These are phyloP conservation scores for Vicugna pacos DNA, from an alignment of 2,113 vertebrate species.

Conservation along the genomic window DNA sequence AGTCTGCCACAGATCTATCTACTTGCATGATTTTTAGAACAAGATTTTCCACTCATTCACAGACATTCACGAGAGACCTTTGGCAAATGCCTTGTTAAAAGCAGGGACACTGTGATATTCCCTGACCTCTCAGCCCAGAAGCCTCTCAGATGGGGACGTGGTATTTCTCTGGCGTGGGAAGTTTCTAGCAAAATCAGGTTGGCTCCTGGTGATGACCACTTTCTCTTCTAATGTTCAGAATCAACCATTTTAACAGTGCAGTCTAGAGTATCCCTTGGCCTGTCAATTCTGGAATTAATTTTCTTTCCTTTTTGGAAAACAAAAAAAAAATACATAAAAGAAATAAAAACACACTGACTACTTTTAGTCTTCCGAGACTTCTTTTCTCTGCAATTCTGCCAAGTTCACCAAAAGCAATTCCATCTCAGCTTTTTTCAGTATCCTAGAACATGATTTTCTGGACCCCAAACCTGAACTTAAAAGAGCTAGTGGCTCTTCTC, in stretches of 20 bases:
- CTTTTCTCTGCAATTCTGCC: background rate
- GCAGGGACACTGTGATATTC: background rate
- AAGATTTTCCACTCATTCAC: background rate
- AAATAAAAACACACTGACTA: background rate
- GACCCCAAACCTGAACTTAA: background rate
- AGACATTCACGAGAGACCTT: background rate
- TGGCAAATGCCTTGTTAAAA: constrained; percentile 18
- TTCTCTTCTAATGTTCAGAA: background rate
- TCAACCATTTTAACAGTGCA: background rate
- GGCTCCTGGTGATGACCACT: background rate
- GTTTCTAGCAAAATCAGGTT: background rate
- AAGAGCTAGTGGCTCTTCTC: background rate
- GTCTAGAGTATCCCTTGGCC: background rate
- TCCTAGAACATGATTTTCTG: background rate
- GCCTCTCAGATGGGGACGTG: background rate
- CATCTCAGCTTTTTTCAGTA: background rate
- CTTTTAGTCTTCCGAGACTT: background rate
- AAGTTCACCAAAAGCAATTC: background rate
- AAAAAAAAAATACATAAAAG: background rate
- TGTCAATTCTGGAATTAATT: background rate
- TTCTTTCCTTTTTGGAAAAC: background rate
- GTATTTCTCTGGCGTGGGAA: background rate
- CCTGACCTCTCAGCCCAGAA: background rate
- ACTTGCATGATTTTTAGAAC: background rate
- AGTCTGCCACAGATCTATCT: background rate